Evolutionary conservation across 2,113 vertebrate species (phyloP), one percentile per base, ranked within the genome.

Genomic region (Pachyramphus minor): DNA sequence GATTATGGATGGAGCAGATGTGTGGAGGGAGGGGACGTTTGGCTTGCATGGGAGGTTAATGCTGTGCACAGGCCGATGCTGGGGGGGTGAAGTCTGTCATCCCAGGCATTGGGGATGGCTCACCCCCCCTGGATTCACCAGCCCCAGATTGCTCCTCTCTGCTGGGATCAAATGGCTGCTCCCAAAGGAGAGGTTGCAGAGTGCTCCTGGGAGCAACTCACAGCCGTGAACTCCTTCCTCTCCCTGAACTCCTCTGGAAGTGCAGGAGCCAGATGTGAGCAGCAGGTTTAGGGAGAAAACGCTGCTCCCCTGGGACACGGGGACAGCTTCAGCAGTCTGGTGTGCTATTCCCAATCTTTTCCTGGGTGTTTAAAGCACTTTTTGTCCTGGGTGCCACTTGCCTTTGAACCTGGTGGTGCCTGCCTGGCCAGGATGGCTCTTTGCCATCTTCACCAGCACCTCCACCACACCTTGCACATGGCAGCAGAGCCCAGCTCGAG

Each of bases 1-100:
- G 90, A 80, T 94, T 96, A 89, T 91, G 92, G 89, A 79, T 1
- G 7, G 81, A 96, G 83, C 95, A 96, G 96, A 92, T 97, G 95
- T 88, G 84, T 67, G 52, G 56, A 92, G 93, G 93, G 95, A 93
- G 90, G 90, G 80, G 93, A 44, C 0, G 6, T 80, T 90, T 69
- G 18, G 28, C 84, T 90, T 86, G 39, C 71, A 25, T 1, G 39
- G 33, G 24, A 69, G 53, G 79, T 88, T 94, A 85, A 77, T 90
- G 90, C 76, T 45, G 2, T 25, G 64, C 41, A 67, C 71, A 74
- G 78, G 39, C 59, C 2, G 3, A 0, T 53, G 42, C 59, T 55
- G 50, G n/a, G 11, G 25, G 49, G 3, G 3, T 59, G 50, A 88
- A n/a, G 1, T 58, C 50, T 44, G 30, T 85, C 16, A 3, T 75